These are phyloP conservation scores for Drosophila asahinai DNA, from an alignment of 1,140 invertebrate species.

Conservation along the genomic window DNA sequence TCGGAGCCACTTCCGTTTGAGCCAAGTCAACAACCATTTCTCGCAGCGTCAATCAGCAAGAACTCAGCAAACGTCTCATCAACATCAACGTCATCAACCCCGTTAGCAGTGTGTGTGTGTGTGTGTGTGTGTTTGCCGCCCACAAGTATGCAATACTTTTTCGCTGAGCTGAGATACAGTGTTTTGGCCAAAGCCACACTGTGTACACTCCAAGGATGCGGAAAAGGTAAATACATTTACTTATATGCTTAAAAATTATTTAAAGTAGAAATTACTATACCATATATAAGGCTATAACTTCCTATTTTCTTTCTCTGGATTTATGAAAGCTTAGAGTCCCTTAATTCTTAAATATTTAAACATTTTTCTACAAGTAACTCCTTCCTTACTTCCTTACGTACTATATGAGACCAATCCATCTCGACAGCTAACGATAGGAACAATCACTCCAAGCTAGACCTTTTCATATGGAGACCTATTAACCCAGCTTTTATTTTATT, in stretches of 20 bases:
- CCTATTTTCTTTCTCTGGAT: too few species aligned
- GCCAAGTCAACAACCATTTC: slow-evolving; percentile 38
- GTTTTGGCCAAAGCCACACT: background rate
- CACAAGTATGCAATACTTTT: slow-evolving; percentile 24
- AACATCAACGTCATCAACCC: slow-evolving; percentile 40
- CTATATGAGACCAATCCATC: slow-evolving; percentile 18
- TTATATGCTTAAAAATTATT: background rate
- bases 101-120: background rate
- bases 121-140: background rate
- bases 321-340: too few species aligned
- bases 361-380: background rate
- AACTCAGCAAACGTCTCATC: slow-evolving; percentile 33
- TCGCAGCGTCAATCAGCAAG: slow-evolving; percentile 41
- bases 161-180: background rate
- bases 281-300: too few species aligned
- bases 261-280: too few species aligned
- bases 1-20: slow-evolving; percentile 35
- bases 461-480: slow-evolving; percentile 42
- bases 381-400: too few species aligned
- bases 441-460: slow-evolving; percentile 38
- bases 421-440: slow-evolving; percentile 10
- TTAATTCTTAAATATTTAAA: too few species aligned
- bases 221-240: background rate
- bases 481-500: slow-evolving; percentile 38
- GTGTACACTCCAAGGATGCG: background rate